These are phyloP conservation scores for Styela clava DNA, from an alignment of 23 tunicate genomes.

Conservation along the genomic window DNA sequence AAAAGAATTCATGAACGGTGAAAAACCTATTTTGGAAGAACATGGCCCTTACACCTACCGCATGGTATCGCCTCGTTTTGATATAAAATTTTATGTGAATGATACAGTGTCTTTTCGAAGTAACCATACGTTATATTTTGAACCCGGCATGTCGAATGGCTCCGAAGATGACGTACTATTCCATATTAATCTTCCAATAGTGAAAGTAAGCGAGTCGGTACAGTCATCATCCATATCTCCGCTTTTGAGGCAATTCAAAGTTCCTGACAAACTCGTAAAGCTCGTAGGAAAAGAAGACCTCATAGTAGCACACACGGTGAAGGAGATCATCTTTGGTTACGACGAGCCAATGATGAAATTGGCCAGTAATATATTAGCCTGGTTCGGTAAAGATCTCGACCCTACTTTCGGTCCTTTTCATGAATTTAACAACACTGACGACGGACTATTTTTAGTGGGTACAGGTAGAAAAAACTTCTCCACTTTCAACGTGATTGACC, in stretches of 20 bases:
- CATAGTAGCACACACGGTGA: slow-evolving; percentile 62
- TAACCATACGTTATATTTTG: slow-evolving; percentile 75
- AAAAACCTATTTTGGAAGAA: slow-evolving; percentile 62
- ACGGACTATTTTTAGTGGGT: slow-evolving; percentile 63
- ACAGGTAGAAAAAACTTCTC: slow-evolving; percentile 54
- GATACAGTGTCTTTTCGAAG: slow-evolving; percentile 60
- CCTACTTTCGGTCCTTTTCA: slow-evolving; percentile 67
- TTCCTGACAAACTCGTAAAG: neutral
- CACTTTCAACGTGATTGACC: slow-evolving; percentile 36
- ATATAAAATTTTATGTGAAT: slow-evolving; percentile 71
- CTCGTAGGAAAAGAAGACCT: slow-evolving; percentile 16
- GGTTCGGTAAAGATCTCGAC: slow-evolving; percentile 32
- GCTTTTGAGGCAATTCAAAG: neutral
- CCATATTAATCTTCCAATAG: slow-evolving; percentile 74
- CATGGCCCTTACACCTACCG: slow-evolving; percentile 76
- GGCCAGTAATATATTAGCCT: slow-evolving; percentile 20
- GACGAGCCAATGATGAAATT: slow-evolving; percentile 53
- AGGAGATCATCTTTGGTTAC: slow-evolving; percentile 82
- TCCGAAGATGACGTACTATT: slow-evolving; percentile 5
- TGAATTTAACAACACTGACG: slow-evolving; percentile 84
- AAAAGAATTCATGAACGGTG: slow-evolving; percentile 44
- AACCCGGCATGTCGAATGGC: slow-evolving; percentile 27
- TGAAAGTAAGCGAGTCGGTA: slow-evolving; percentile 10
- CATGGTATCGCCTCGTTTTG: slow-evolving; percentile 38
- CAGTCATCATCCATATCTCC: neutral